Evolutionary conservation across 2,797 vertebrate genomes (phyloP), one percentile per base, ranked within the genome.

Genomic region (Myiotriccus ornatus): DNA sequence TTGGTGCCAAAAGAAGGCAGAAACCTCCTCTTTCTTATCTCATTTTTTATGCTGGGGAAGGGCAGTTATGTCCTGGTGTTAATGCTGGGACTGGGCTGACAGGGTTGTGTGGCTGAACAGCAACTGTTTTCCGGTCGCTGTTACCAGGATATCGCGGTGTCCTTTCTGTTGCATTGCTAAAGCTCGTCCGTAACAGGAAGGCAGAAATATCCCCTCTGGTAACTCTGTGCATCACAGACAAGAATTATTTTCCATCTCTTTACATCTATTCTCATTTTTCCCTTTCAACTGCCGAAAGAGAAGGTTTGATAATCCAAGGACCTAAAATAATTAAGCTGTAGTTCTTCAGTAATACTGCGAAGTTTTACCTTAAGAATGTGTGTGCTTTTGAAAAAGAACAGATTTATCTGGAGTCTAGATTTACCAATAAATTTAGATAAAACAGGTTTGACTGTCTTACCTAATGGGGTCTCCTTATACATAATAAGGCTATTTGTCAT

Each of bases 401-500:
- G 70, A 85, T 93, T 85, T 91, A 74, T 90, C 56, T 95, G 30
- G 71, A 84, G 46, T 77, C 83, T 84, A 43, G 90, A 87, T 97
- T 94, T 95, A 74, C 88, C 24, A n/a, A 63, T 95, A 96, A 95
- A 96, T 96, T 76, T 93, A 87, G 93, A 91, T 90, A 87, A 93
- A 96, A 59, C 56, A 87, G 93, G 46, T 96, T 95, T 94, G 84
- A 77, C 88, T 90, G 74, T 95, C 91, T 95, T 94, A 87, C 95
- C 92, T 97, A 97, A 98, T 97, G 97, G 92, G 76, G 78, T 96
- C 95, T 95, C 87, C 90, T 97, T 97, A 74, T 93, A 93, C 94
- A 96, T 97, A 97, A 97, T 95, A 96, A 95, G 94, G 94, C 97
- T 97, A 97, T 98, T 97, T 98, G 95, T 96, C 96, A 97, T 96